Base-by-base conservation (phyloP, 2,888 invertebrate genomes). In the Agapetus fuscipes region DNA sequence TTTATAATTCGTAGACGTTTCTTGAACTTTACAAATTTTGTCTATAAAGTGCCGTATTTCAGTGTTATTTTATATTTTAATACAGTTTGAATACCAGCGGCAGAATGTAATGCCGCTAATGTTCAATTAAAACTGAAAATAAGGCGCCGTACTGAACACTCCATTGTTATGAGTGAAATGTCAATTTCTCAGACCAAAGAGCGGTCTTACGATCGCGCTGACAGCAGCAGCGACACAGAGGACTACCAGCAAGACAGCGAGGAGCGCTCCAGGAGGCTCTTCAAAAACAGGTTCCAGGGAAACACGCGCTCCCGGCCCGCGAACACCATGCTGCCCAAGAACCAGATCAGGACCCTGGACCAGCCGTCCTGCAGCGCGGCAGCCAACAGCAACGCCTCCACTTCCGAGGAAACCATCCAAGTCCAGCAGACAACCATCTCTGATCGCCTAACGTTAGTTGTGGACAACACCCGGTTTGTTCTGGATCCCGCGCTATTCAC, bases 381-480 rank as follows among this genome's bases (percentile, higher is more conserved):
- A 30, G 12, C 24, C 29, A 28, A 24, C 13, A 33, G 24, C 20
- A 16, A 27, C 17, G 29, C 35, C 20, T 7, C 16, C 2, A 12
- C 34, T 12, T 34, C 32, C 12, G 15, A 29, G 12, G 31, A 27
- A 7, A 35, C 35, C 6, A 31, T 31, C 24, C 29, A 27, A 10
- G 12, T 16, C 17, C 11, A 36, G 10, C 13, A n/a, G n/a, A n/a
- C n/a, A n/a, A 11, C 51, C 4, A 52, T 57, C 1, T 56, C 58
- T 1, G 57, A 61, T 11, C 50, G 52, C 26, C 57, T 53, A 15
- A 57, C 57, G 27, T 72, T 98, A 34, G 83, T 97, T n/a, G 97
- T 98, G 10, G 97, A 98, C 57, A 91, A 89, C 54, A 95, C 95
- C 0, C 72, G 93, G 48, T 94, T 94, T 60, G 83, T 96, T 30